Percentiles rank a stretch among this genome's conserved stretches.
These are phyloP conservation scores for Patiria pectinifera DNA, from an alignment of 53 echinoderm and acorn worm species.

Conservation along the genomic window DNA sequence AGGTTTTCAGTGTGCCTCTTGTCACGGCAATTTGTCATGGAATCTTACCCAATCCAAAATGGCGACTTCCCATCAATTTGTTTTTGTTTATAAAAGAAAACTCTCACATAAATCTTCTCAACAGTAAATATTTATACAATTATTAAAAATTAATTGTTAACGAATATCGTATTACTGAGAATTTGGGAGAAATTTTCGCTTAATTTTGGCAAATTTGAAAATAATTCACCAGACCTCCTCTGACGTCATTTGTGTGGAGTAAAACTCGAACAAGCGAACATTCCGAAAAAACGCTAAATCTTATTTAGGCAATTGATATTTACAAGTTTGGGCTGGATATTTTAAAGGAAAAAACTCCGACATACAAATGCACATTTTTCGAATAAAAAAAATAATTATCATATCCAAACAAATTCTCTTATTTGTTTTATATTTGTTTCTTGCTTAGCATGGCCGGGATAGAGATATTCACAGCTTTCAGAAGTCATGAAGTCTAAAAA, in stretches of 20 bases:
- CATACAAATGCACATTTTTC: too few species aligned
- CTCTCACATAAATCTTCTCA: not conserved
- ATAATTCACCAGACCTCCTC: conserved; percentile 34
- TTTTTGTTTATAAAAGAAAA: conserved; percentile 11
- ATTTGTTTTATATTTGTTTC: too few species aligned
- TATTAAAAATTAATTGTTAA: not conserved
- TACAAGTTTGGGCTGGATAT: not conserved
- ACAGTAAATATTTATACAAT: not conserved
- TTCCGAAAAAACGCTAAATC: conserved; percentile 25
- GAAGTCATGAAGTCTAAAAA: too few species aligned
- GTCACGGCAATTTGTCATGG: conserved; percentile 5
- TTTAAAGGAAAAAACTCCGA: not conserved
- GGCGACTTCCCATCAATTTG: conserved; percentile 55
- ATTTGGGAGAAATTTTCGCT: conserved; percentile 10
- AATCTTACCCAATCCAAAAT: conserved; percentile 58
- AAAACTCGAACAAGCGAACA: conserved; percentile 50
- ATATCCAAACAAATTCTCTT: too few species aligned
- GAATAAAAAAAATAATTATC: too few species aligned
- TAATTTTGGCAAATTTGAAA: not conserved
- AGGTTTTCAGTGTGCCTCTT: not conserved
- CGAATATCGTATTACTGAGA: not conserved
- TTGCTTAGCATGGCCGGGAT: too few species aligned
- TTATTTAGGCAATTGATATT: not conserved
- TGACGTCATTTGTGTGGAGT: conserved; percentile 60
- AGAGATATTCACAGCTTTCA: too few species aligned